Conservation (phyloP, 2,797 vertebrate genomes). For the Peromyscus melanophrys region DNA sequence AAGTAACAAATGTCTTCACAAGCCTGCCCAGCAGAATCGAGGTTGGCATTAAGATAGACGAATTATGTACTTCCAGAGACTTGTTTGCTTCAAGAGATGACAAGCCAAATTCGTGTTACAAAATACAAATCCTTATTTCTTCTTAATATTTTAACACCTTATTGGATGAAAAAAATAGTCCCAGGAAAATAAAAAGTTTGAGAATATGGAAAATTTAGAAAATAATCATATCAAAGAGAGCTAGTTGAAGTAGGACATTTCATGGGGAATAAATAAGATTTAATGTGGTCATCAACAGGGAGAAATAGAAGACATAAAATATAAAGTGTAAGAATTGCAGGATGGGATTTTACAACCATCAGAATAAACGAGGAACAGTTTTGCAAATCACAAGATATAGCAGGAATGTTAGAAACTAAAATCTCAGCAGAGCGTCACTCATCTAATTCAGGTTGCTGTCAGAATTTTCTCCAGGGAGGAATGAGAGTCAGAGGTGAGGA, state of each 20-base stretch:
- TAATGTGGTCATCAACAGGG: not conserved
- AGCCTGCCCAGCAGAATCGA: not conserved
- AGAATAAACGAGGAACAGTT: not conserved
- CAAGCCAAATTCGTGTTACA: not conserved
- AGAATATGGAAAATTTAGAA: not conserved
- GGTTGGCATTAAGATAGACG: not conserved
- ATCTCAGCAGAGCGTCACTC: not conserved
- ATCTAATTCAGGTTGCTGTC: not conserved
- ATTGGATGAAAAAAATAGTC: not conserved
- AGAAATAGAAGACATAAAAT: not conserved
- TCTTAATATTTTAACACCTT: not conserved
- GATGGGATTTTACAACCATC: not conserved
- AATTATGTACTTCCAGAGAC: not conserved
- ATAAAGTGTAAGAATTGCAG: not conserved
- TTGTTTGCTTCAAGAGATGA: not conserved
- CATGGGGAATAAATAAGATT: not conserved
- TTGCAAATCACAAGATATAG: not conserved
- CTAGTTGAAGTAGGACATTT: not conserved
- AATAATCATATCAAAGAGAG: not conserved
- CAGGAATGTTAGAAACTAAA: not conserved
- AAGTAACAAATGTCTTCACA: conserved; percentile 3
- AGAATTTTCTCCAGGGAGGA: not conserved
- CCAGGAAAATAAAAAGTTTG: not conserved
- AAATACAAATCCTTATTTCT: not conserved
- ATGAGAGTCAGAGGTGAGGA: not conserved